A percentile compares a stretch with the other conserved stretches of the same genome.
These are phyloP conservation scores for Chrysochloris asiatica DNA, from an alignment of 2,113 vertebrate genomes.

Conservation along the genomic window DNA sequence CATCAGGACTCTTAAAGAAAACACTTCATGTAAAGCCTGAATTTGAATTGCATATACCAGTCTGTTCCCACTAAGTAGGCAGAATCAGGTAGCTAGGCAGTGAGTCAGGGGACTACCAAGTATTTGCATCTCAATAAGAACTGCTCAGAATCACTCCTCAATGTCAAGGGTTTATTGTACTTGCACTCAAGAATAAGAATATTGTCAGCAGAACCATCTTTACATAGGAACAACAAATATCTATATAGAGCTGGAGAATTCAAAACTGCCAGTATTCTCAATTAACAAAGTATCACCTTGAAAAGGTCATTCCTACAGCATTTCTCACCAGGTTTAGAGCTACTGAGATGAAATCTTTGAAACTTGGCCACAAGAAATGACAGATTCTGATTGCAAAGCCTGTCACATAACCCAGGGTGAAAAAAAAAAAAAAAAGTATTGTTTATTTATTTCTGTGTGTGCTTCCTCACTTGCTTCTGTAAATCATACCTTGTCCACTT, in stretches of 20 bases:
- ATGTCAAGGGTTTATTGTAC: background rate
- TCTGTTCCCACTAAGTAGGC: background rate
- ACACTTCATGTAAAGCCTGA: background rate
- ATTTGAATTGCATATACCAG: background rate
- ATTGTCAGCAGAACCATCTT: background rate
- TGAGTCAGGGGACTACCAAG: background rate
- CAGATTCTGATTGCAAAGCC: constrained; percentile 1
- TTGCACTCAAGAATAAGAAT: background rate
- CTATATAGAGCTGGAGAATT: background rate
- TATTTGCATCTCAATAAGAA: background rate
- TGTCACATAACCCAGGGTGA: background rate
- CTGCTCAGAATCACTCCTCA: background rate
- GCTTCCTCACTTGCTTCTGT: background rate
- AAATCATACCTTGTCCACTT: background rate
- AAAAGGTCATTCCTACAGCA: constrained; percentile 50
- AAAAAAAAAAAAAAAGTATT: constrained; percentile 26
- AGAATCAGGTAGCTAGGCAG: background rate
- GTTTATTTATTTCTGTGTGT: background rate
- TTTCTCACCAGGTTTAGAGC: constrained; percentile 27
- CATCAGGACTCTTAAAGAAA: too few relatives aligned
- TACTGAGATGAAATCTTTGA: constrained; percentile 18
- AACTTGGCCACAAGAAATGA: constrained; percentile 12
- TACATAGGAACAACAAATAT: background rate
- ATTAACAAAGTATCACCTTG: constrained; percentile 51
- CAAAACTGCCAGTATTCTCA: constrained; percentile 1